phyloP scores from a whole-genome alignment of 2,888 invertebrate species.

The Frankliniella intonsa region DNA sequence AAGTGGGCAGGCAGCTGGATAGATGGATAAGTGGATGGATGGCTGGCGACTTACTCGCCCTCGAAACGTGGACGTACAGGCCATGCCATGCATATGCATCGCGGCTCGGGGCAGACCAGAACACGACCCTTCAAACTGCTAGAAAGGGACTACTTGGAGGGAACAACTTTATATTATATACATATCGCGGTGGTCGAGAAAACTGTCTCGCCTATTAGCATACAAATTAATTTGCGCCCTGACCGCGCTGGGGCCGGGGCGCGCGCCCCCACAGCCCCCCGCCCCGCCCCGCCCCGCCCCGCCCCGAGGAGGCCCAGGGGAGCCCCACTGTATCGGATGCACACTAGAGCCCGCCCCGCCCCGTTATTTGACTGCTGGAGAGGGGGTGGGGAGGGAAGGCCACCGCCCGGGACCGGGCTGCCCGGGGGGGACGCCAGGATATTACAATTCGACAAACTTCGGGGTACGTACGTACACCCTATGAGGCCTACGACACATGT shows the following conservation, averaged over 20 bases:
- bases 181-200: background rate
- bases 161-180: too few relatives aligned
- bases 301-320: background rate
- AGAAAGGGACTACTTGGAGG: too few relatives aligned
- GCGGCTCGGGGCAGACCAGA: too few relatives aligned
- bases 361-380: background rate
- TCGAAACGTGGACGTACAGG: too few relatives aligned
- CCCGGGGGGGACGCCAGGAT: background rate
- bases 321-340: background rate
- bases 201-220: constrained; percentile 22
- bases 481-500: too few relatives aligned
- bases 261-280: background rate
- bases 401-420: background rate
- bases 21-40: too few relatives aligned
- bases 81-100: too few relatives aligned
- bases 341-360: background rate
- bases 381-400: background rate
- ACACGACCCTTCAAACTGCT: too few relatives aligned
- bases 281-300: background rate
- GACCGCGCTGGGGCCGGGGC: background rate
- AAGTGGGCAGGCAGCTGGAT: too few relatives aligned
- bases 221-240: constrained; percentile 6
- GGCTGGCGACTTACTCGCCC: too few relatives aligned
- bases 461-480: too few relatives aligned
- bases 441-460: too few relatives aligned